These are phyloP conservation scores for Thysanoteuthis rhombus DNA, from an alignment of 2,888 invertebrate genomes.

Conservation along the genomic window DNA sequence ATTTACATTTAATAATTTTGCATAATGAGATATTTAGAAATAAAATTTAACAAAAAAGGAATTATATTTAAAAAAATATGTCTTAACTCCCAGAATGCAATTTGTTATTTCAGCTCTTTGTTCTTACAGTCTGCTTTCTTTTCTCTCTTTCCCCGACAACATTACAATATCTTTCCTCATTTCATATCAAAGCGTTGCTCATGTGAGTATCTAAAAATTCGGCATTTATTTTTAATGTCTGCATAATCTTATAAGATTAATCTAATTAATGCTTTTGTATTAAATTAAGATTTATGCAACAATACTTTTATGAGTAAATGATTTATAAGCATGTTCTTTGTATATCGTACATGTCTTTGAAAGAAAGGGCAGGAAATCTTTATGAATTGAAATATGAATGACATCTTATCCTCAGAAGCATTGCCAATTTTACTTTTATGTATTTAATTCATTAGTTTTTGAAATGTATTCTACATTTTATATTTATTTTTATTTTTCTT, in stretches of 20 bases:
- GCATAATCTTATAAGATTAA: background rate
- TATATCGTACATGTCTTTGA: background rate
- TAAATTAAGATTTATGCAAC: background rate
- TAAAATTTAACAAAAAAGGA: background rate
- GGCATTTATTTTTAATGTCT: too few relatives aligned
- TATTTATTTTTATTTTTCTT: background rate
- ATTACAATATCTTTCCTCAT: background rate
- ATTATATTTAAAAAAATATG: background rate
- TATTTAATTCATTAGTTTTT: background rate
- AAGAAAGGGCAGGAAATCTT: background rate
- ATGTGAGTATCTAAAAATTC: background rate
- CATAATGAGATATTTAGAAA: background rate
- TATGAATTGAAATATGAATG: background rate
- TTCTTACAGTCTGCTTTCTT: background rate
- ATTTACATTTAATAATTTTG: background rate
- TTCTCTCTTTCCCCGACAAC: background rate
- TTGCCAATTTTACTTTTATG: background rate
- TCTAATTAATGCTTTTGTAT: background rate
- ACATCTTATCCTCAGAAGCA: background rate
- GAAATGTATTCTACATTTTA: background rate
- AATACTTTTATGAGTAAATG: background rate
- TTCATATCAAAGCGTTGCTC: background rate
- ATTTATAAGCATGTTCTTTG: background rate
- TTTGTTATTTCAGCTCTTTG: background rate
- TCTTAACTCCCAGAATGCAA: background rate